Percentiles rank a stretch among this genome's conserved stretches.
These are phyloP conservation scores for Intellagama lesueurii DNA, from an alignment of 2,797 vertebrate genomes.

Conservation along the genomic window DNA sequence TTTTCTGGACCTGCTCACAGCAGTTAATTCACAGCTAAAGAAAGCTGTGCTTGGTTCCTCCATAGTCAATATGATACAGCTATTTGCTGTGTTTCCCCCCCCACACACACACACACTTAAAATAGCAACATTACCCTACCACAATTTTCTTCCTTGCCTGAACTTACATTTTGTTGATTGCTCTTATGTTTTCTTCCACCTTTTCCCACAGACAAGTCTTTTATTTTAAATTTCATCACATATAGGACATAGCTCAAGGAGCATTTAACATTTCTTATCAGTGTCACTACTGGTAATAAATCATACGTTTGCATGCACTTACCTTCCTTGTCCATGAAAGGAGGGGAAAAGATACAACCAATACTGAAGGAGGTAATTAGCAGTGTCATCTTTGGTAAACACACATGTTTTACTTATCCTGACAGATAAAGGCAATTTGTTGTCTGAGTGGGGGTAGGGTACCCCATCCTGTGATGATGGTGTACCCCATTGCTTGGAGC, in stretches of 20 bases:
- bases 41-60: not conserved
- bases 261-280: not conserved
- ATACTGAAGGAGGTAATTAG: not conserved
- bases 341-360: too few relatives aligned
- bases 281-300: not conserved
- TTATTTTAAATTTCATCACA: not conserved
- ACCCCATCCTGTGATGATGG: too few relatives aligned
- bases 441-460: too few relatives aligned
- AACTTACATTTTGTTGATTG: not conserved
- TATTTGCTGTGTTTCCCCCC: not conserved
- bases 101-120: too few relatives aligned
- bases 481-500: too few relatives aligned
- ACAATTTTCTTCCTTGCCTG: not conserved
- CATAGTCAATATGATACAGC: not conserved
- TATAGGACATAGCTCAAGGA: not conserved
- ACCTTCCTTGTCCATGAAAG: not conserved
- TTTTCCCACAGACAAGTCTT: not conserved
- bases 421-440: too few relatives aligned
- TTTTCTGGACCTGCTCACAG: fast-evolving
- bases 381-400: not conserved
- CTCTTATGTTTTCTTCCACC: not conserved
- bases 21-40: not conserved
- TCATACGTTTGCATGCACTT: not conserved
- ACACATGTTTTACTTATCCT: not conserved
- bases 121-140: not conserved